These are phyloP conservation scores for Rynchops niger DNA, from an alignment of 2,113 vertebrate species.

Conservation along the genomic window DNA sequence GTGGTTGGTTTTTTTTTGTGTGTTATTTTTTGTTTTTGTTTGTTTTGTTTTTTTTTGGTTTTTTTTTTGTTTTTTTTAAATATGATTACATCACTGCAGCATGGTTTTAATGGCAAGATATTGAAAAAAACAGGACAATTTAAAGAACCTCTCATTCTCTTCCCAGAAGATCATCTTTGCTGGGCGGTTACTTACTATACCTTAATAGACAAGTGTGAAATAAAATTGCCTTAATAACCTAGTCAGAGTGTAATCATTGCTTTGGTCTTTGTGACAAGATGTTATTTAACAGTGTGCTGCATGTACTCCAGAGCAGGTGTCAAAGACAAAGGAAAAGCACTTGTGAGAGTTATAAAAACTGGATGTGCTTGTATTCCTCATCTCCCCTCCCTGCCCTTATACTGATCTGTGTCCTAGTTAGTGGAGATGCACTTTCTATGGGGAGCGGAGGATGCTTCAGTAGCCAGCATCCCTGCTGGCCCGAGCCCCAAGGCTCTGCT, in stretches of 20 bases:
- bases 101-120: not conserved
- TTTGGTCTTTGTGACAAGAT: not conserved
- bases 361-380: not conserved
- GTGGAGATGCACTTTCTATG: not conserved
- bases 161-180: not conserved
- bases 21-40: no score
- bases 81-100: not conserved
- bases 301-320: not conserved
- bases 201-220: not conserved
- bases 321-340: not conserved
- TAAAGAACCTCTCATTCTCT: not conserved
- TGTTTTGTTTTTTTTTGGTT: no score
- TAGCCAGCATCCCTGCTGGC: not conserved
- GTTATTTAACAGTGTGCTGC: not conserved
- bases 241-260: not conserved
- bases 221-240: not conserved
- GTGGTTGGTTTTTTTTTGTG: not conserved
- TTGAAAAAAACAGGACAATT: not conserved
- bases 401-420: not conserved
- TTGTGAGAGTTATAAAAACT: not conserved
- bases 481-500: accelerated
- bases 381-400: not conserved
- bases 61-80: not conserved
- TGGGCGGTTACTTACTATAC: not conserved
- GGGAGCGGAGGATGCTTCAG: not conserved